Base-by-base conservation (phyloP, 1,140 invertebrate species). In the Samia ricini region DNA sequence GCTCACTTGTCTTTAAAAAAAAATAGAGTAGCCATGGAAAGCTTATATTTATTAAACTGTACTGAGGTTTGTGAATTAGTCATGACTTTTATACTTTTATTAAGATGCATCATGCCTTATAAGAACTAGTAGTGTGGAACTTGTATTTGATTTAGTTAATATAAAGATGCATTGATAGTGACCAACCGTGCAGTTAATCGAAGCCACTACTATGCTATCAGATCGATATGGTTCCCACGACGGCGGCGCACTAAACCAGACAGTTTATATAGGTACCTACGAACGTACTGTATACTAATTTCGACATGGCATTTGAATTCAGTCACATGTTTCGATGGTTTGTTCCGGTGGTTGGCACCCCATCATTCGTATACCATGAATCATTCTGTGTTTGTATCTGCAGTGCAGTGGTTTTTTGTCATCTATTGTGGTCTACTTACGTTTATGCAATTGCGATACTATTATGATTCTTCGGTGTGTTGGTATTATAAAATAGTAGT, bases 391-490 rank as follows among this genome's bases (percentile, higher is more conserved):
- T 56, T 23, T 29, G 29, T 64, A 57, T 55, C 61, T 57, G 61
- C 63, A 63, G 58, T 64, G 70, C 54, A 24, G 63, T 56, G 36
- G 63, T 65, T 63, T 29, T 42, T 59, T 52, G 26, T 54, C 49
- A 21, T 61, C 52, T 54, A 22, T 24, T 52, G 55, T 15, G 33
- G 10, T 42, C 10, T 4, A 15, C n/a, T 42, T 42, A 42, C 55
- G 69, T 76, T 72, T 74, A 89, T 89, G 87, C 83, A 81, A 73
- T 72, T 89, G 42, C 71, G 74, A 60, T 87, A 89, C 65, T 89
- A 84, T 71, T 89, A 89, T 69, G 87, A 89, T 70, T 77, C 87
- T 52, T 79, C 85, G 79, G 87, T 89, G 80, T 59, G 61, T 63
- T 33, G 29, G 56, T 57, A 51, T 4, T 56, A 18, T 56, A 18